These are phyloP conservation scores for Lasioglossum pauxillum DNA, from an alignment of 2,888 invertebrate genomes.

Conservation along the genomic window DNA sequence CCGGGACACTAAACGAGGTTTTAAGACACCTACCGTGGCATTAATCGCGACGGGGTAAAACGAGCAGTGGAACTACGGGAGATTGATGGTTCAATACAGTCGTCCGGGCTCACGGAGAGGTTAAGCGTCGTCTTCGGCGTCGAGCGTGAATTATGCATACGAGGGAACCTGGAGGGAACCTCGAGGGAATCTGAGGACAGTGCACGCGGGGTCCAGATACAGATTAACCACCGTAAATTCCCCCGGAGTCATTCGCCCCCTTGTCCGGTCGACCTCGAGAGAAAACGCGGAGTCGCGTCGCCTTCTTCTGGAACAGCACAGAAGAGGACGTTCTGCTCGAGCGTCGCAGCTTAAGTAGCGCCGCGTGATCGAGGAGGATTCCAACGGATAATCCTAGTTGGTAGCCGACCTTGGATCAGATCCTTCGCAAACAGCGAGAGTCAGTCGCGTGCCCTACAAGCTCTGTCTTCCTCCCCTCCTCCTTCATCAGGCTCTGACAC, in stretches of 20 bases:
- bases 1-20: slow-evolving; percentile 39
- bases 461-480: slow-evolving; percentile 5
- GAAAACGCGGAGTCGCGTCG: slow-evolving; percentile 26
- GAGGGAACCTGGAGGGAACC: not conserved
- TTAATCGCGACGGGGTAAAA: slow-evolving; percentile 27
- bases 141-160: slow-evolving; percentile 56
- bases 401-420: slow-evolving; percentile 68
- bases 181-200: slow-evolving; percentile 36
- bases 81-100: slow-evolving; percentile 46
- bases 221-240: slow-evolving; percentile 65
- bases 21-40: slow-evolving; percentile 5
- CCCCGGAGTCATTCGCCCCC: slow-evolving; percentile 60
- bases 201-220: slow-evolving; percentile 53
- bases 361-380: slow-evolving; percentile 68
- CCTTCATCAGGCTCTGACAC: slow-evolving; percentile 42
- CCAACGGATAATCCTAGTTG: slow-evolving; percentile 66
- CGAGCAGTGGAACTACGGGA: not conserved
- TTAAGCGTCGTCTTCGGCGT: slow-evolving; percentile 35
- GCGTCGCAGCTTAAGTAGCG: slow-evolving; percentile 49
- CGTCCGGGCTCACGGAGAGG: not conserved
- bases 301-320: not conserved
- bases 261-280: slow-evolving; percentile 66
- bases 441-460: slow-evolving; percentile 73
- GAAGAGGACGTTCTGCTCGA: slow-evolving; percentile 62
- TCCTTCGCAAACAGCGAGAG: slow-evolving; percentile 49